These are phyloP conservation scores for Drosophila trapezifrons DNA, from an alignment of 1,140 invertebrate species.

Conservation along the genomic window DNA sequence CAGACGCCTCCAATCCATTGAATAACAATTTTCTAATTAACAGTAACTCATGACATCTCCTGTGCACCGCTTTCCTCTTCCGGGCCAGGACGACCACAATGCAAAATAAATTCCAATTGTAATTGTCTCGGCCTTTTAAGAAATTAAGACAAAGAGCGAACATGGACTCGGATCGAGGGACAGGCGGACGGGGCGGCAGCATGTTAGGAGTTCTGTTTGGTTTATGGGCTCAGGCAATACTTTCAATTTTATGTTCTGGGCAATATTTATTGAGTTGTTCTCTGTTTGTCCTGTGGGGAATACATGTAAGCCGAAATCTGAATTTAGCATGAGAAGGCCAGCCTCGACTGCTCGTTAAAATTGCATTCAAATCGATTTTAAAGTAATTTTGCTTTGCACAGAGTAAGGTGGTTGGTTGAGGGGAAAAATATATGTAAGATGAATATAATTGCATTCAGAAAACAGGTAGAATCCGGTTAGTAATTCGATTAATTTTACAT, in stretches of 20 bases:
- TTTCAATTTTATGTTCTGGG: conserved; percentile 64
- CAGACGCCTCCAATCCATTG: conserved; percentile 16
- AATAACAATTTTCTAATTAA: conserved; percentile 73
- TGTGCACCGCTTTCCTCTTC: background rate
- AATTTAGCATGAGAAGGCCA: background rate
- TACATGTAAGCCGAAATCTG: conserved; percentile 18
- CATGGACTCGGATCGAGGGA: conserved; percentile 19
- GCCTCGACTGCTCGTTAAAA: conserved; percentile 30
- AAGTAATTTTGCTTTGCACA: conserved; percentile 12
- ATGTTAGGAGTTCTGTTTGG: conserved; percentile 28
- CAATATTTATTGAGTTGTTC: conserved; percentile 63
- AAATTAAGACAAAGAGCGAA: conserved; percentile 42
- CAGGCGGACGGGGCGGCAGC: background rate
- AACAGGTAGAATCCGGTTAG: no score
- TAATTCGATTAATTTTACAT: no score
- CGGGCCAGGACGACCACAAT: conserved; percentile 25
- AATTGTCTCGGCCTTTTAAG: conserved; percentile 63
- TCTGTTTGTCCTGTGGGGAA: conserved; percentile 16
- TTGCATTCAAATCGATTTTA: conserved; percentile 55
- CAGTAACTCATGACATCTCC: conserved; percentile 59
- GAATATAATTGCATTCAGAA: background rate
- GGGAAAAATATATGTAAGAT: background rate
- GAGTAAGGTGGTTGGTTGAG: background rate
- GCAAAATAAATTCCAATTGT: conserved; percentile 63
- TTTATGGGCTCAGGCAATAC: conserved; percentile 40